A percentile compares a stretch with the other conserved stretches of the same genome.
These are phyloP conservation scores for Tokudaia muenninki DNA, from an alignment of 2,797 vertebrate genomes.

Conservation along the genomic window DNA sequence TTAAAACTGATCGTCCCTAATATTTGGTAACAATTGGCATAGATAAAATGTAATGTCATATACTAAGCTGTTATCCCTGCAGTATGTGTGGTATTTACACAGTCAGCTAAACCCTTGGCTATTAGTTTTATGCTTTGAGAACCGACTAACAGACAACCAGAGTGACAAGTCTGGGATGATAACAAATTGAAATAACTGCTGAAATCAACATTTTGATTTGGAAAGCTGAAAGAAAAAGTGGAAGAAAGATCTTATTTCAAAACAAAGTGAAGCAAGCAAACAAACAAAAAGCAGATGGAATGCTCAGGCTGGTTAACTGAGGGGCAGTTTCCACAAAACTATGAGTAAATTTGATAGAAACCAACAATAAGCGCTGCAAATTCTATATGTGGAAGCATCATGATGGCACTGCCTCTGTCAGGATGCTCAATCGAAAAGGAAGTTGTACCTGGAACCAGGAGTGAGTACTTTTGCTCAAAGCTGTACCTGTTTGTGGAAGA, in stretches of 20 bases:
- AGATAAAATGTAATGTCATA: neutral
- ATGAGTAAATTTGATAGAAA: neutral
- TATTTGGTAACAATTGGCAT: neutral
- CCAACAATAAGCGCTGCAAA: neutral
- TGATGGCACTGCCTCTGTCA: neutral
- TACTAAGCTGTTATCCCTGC: too few species aligned
- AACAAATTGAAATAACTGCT: neutral
- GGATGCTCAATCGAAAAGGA: neutral
- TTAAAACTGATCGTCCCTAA: neutral
- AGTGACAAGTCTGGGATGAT: neutral
- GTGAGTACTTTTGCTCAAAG: neutral
- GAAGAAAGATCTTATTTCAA: neutral
- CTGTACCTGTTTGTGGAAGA: neutral
- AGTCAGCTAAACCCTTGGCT: neutral
- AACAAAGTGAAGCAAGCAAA: neutral
- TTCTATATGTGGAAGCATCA: neutral
- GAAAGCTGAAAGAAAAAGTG: slow-evolving; percentile 9
- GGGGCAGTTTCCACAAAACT: neutral
- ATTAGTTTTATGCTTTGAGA: neutral
- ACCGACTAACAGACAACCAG: neutral
- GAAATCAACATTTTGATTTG: neutral
- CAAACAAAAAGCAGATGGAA: neutral
- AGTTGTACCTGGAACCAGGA: neutral
- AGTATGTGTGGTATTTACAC: neutral
- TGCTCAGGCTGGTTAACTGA: neutral